phyloP scores from a whole-genome alignment of 2,888 invertebrate species.

The Andrena bicolor region DNA sequence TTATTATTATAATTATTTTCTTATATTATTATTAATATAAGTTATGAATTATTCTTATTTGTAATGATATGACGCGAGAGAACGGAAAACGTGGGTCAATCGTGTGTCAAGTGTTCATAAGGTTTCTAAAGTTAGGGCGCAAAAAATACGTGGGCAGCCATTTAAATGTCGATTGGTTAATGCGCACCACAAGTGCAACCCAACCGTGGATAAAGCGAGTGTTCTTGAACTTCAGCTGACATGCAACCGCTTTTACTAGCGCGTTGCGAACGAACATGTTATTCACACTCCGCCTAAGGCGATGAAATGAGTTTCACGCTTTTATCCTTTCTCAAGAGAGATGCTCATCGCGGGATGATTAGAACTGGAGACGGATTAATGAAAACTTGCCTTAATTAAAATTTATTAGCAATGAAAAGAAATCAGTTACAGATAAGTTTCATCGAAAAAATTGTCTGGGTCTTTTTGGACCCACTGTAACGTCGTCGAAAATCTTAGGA shows the following conservation, averaged over 20 bases:
- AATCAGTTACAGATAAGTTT: too few relatives aligned
- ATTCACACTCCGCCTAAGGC: slow-evolving; percentile 24
- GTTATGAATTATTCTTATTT: too few relatives aligned
- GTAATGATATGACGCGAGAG: too few relatives aligned
- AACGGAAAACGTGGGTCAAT: too few relatives aligned
- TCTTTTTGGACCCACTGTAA: background rate
- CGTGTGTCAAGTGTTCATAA: too few relatives aligned
- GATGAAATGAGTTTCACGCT: slow-evolving; percentile 30
- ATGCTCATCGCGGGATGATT: background rate
- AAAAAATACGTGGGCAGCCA: background rate
- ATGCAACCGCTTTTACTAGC: slow-evolving; percentile 59
- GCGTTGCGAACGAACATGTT: slow-evolving; percentile 24
- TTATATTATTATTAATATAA: too few relatives aligned
- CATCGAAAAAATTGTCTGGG: too few relatives aligned
- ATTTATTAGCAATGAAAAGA: background rate
- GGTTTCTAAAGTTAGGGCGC: background rate
- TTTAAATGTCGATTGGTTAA: slow-evolving; percentile 28
- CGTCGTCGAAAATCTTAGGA: background rate
- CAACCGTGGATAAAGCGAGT: slow-evolving; percentile 54
- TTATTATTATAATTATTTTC: too few relatives aligned
- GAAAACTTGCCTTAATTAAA: background rate
- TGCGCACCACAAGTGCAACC: slow-evolving; percentile 36
- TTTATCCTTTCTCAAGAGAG: background rate
- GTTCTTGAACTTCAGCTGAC: slow-evolving; percentile 76
- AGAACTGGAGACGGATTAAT: background rate